Percentiles rank a stretch among this genome's conserved stretches.
These are phyloP conservation scores for Mimas tiliae DNA, from an alignment of 2,888 invertebrate species.

Conservation along the genomic window DNA sequence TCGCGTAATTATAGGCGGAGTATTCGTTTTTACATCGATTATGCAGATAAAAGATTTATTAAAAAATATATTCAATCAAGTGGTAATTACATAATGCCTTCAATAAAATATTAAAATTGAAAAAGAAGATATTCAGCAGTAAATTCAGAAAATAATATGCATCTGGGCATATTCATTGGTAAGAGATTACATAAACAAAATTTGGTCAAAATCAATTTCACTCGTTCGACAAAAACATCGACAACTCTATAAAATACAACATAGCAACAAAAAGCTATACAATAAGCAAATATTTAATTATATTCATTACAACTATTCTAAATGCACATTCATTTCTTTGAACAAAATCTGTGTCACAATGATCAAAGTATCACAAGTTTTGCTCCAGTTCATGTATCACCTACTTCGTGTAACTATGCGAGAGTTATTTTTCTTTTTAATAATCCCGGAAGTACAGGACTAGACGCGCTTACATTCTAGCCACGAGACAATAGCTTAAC, in stretches of 20 bases:
- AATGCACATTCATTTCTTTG: neutral
- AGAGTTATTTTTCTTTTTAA: constrained; percentile 46
- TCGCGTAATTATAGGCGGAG: constrained; percentile 38
- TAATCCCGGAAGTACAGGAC: constrained; percentile 47
- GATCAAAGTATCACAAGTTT: constrained; percentile 9
- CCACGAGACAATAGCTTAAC: constrained; percentile 68
- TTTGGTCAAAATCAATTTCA: too few relatives aligned
- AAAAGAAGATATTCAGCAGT: too few relatives aligned
- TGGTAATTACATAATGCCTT: too few relatives aligned
- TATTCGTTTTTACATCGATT: constrained; percentile 28
- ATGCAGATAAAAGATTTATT: neutral
- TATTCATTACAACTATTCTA: neutral
- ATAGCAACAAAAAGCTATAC: too few relatives aligned
- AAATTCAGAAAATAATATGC: too few relatives aligned
- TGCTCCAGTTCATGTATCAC: constrained; percentile 15
- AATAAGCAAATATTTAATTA: too few relatives aligned
- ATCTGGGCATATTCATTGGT: too few relatives aligned
- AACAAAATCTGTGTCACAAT: neutral
- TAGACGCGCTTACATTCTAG: constrained; percentile 47
- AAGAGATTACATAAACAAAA: too few relatives aligned
- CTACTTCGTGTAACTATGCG: constrained; percentile 16
- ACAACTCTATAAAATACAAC: too few relatives aligned
- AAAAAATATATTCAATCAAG: neutral
- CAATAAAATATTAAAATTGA: too few relatives aligned
- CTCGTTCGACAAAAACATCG: too few relatives aligned